These are phyloP conservation scores for Taxidea taxus DNA, from an alignment of 2,113 vertebrate genomes.

Conservation along the genomic window DNA sequence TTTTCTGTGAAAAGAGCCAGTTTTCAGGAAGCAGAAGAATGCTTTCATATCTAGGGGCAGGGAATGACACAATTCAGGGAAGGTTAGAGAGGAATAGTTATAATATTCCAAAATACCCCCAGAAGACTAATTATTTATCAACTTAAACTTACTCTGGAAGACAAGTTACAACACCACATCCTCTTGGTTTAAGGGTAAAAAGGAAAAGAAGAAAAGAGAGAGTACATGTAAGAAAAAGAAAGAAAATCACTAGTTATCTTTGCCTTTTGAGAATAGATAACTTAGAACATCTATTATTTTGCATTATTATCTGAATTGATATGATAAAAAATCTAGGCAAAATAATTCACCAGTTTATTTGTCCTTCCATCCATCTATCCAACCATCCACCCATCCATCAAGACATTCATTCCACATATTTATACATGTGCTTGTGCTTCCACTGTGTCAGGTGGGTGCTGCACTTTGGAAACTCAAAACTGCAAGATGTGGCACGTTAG, in stretches of 20 bases:
- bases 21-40: neutral
- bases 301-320: neutral
- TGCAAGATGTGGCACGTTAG: neutral
- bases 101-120: neutral
- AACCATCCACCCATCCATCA: no score
- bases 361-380: neutral
- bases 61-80: neutral
- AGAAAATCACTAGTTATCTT: neutral
- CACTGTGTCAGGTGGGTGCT: neutral
- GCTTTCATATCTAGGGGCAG: neutral
- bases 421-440: neutral
- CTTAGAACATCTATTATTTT: neutral
- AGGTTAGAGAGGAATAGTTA: neutral
- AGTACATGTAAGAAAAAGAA: neutral
- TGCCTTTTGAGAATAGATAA: neutral
- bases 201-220: neutral
- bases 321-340: neutral
- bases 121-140: constrained; percentile 27
- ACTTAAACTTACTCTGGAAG: constrained; percentile 3
- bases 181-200: neutral
- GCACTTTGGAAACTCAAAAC: neutral
- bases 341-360: neutral
- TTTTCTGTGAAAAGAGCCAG: neutral
- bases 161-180: neutral
- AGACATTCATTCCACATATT: neutral